Conservation (phyloP, 2,888 invertebrate species). For the Choristoneura rosaceana region DNA sequence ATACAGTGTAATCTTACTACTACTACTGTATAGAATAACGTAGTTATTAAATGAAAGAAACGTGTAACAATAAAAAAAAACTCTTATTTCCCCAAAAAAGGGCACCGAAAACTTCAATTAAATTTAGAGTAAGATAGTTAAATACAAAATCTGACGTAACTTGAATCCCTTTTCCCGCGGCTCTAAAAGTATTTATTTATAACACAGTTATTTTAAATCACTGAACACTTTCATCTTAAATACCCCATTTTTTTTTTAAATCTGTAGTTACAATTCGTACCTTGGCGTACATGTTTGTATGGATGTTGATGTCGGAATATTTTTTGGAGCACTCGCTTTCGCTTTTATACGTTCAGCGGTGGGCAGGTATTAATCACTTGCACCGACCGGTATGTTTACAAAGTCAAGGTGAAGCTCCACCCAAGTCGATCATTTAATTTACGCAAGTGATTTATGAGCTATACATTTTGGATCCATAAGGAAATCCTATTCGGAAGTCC, state of each 20-base stretch:
- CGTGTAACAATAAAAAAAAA: too few species aligned
- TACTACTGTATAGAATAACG: too few species aligned
- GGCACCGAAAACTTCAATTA: too few species aligned
- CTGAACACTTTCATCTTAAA: not conserved
- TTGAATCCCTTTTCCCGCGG: too few species aligned
- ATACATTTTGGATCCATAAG: conserved; percentile 43
- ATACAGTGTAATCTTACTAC: too few species aligned
- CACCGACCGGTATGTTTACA: conserved; percentile 69
- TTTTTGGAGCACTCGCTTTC: conserved; percentile 70
- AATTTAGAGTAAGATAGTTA: too few species aligned
- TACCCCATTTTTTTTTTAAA: too few species aligned
- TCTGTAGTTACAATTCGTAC: conserved; percentile 53
- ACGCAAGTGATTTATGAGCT: conserved; percentile 44
- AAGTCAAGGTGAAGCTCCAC: conserved; percentile 72
- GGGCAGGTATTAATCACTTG: conserved; percentile 72
- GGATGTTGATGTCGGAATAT: conserved; percentile 71
- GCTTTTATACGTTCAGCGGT: conserved; percentile 74
- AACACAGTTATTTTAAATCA: not conserved
- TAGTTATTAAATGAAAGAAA: too few species aligned
- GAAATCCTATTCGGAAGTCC: conserved; percentile 48
- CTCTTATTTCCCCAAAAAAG: too few species aligned
- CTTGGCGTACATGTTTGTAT: conserved; percentile 80
- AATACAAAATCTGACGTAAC: too few species aligned
- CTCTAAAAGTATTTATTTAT: not conserved
- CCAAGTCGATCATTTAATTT: conserved; percentile 49